Evolutionary conservation across 2,797 vertebrate genomes (phyloP), one percentile per base, ranked within the genome.

Genomic region (Hybognathus amarus): DNA sequence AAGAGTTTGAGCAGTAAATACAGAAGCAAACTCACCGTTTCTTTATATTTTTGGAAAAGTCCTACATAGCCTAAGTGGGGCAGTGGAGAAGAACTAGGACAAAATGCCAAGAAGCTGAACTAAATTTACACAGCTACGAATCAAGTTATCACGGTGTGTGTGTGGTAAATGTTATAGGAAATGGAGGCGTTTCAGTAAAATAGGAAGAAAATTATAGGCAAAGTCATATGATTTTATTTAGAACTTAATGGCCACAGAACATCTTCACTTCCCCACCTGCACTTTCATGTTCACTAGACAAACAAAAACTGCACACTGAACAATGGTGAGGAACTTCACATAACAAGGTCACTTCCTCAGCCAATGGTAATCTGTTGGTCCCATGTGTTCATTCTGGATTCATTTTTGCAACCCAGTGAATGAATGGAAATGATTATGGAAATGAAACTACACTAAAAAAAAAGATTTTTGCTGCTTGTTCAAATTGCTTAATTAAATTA

Each of bases 1-100:
- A 69, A 67, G 52, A 27, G 15, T 7, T 18, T 73, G 59, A 85
- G 75, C 76, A 13, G 42, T 69, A 80, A 69, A 61, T 87, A 63
- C 71, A 27, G 64, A 47, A 33, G 33, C 74, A 79, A 82, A 36
- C 77, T 47, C 67, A 80, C 45, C 27, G 27, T 68, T 79, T 74
- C 64, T 42, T 85, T 80, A 71, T 88, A 88, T 87, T 87, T 88
- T 88, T 88, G 83, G 87, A 85, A 88, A 78, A 85, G 85, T 70
- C 87, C 87, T 85, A 88, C 71, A 87, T 88, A 82, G 75, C 38
- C 56, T 83, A 88, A 88, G 83, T 88, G 50, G 87, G 83, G 85
- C 88, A 87, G 76, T 27, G 42, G n/a, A 56, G 78, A 66, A 85
- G 54, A 88, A 88, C 81, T 88, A 87, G 87, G 87, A 78, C 87